These are phyloP conservation scores for Malurus splendens DNA, from an alignment of 2,797 vertebrate species.

Conservation along the genomic window DNA sequence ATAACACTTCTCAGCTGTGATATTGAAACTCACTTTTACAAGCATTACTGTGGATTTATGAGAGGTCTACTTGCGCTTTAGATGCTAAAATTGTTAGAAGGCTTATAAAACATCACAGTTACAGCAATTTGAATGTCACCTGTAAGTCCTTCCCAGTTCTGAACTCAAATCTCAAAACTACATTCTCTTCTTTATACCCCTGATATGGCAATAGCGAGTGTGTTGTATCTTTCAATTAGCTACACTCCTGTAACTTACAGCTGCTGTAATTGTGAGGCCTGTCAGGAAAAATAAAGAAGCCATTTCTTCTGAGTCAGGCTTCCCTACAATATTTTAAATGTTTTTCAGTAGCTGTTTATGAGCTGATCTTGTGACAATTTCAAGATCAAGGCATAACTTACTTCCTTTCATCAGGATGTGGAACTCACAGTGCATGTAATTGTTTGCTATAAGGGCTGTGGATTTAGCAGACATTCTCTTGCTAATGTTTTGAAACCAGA, in stretches of 20 bases:
- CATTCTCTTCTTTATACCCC: not conserved
- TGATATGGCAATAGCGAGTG: not conserved
- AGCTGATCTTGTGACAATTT: slow-evolving; percentile 19
- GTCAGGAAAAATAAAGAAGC: slow-evolving; percentile 13
- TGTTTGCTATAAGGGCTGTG: not conserved
- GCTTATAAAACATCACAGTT: not conserved
- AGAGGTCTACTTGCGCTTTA: not conserved
- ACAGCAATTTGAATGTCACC: not conserved
- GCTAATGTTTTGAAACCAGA: not conserved
- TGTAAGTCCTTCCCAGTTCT: not conserved
- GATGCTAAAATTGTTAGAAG: not conserved
- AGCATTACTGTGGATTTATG: not conserved
- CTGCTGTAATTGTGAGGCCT: not conserved
- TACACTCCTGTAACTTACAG: not conserved
- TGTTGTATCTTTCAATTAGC: not conserved
- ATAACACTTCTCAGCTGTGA: not conserved
- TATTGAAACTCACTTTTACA: not conserved
- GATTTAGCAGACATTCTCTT: not conserved
- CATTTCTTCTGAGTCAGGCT: not conserved
- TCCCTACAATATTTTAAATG: not conserved
- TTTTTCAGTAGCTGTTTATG: slow-evolving; percentile 15
- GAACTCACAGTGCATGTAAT: not conserved
- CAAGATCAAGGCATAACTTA: slow-evolving; percentile 14
- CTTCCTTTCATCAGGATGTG: not conserved
- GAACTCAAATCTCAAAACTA: not conserved